Evolutionary conservation across 1,140 invertebrate species (phyloP), one percentile per base, ranked within the genome.

Genomic region (Drosophila asahinai): DNA sequence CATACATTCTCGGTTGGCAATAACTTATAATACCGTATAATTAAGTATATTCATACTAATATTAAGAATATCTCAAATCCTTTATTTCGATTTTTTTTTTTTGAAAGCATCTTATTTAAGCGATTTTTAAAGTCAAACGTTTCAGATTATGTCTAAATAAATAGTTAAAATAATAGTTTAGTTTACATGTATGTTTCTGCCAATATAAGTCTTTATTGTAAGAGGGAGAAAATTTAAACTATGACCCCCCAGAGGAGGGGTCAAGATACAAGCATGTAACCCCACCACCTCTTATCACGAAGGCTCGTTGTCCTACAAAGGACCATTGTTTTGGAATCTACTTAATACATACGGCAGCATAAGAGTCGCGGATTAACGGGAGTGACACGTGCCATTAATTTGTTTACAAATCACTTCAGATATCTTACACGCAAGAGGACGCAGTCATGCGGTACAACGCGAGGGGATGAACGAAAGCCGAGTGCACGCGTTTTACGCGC

Each of bases 391-490:
- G 90, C 84, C 89, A 89, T 91, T 91, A 91, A 91, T 91, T 89
- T 91, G 90, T 91, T 91, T 91, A 91, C 90, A 91, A 91, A 91
- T 91, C 90, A 91, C 89, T 91, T 91, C 82, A 91, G 84, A 91
- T 91, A 77, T 80, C 77, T 83, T 91, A 91, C 86, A 89, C 84
- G 89, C 90, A 91, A 82, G 82, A 86, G 87, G 76, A 77, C 77
- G 47, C 55, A 58, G 38, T 40, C 12, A 40, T 54, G 22, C n/a
- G 45, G 27, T 8, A 15, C 14, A 4, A 27, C 7, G 49, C 14
- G 9, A 27, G 7, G 43, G 15, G 15, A 36, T 14, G 30, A 63
- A 52, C 19, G 22, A 54, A 38, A 25, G 19, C 14, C 19, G 19
- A 5, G 11, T 6, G 27, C 30, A 19, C 25, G 66, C 51, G 19